Evolutionary conservation across 2,797 vertebrate genomes (phyloP).

Genomic region (Crenuchus spilurus): DNA sequence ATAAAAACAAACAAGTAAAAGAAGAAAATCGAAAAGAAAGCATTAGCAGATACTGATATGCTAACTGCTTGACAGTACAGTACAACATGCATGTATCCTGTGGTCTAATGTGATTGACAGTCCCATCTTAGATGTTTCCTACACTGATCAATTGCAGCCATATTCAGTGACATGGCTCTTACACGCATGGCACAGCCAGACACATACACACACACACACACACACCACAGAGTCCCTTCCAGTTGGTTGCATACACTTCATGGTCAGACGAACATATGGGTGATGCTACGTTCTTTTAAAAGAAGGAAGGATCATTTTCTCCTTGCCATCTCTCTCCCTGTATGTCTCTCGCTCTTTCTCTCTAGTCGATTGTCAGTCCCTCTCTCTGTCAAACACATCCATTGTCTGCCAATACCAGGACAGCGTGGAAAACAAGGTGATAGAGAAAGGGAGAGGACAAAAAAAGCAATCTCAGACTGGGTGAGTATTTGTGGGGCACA

Average conservation of each 20-base stretch:
- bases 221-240: constrained; percentile 61
- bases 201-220: background rate
- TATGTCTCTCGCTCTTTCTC: constrained; percentile 69
- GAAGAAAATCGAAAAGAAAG: too few species aligned
- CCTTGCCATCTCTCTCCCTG: constrained; percentile 53
- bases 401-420: constrained; percentile 73
- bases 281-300: constrained; percentile 77
- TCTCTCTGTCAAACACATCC: constrained; percentile 74
- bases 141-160: background rate
- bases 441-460: constrained; percentile 2
- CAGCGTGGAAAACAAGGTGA: constrained; percentile 50
- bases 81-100: background rate
- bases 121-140: constrained; percentile 8
- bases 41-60: background rate
- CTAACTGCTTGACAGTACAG: background rate
- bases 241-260: constrained; percentile 70
- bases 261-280: constrained; percentile 76
- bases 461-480: constrained; percentile 6
- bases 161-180: background rate
- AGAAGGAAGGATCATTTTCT: constrained; percentile 71
- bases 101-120: background rate
- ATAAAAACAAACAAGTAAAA: too few species aligned
- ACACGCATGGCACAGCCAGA: constrained; percentile 20
- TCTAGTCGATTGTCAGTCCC: constrained; percentile 73
- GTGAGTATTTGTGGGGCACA: constrained; percentile 63